phyloP scores from a whole-genome alignment of 2,113 vertebrate species.

The Copsychus sechellarum region DNA sequence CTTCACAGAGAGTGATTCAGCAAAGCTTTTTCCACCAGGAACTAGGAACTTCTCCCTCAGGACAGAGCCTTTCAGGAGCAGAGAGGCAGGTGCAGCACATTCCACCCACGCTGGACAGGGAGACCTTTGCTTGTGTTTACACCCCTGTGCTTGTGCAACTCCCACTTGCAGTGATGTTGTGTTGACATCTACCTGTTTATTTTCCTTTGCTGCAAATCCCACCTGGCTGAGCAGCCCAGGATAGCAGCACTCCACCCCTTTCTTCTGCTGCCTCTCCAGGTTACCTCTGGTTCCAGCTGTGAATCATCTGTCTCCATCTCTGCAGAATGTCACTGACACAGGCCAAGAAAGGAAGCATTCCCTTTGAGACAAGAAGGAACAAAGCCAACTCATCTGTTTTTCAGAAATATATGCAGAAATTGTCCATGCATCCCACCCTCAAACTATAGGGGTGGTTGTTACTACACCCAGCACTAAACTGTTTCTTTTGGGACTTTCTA shows the following conservation, averaged over 20 bases:
- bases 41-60: fast-evolving
- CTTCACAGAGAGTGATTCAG: not conserved
- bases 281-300: not conserved
- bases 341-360: not conserved
- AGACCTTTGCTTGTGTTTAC: not conserved
- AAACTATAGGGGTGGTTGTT: fast-evolving
- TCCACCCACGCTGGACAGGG: not conserved
- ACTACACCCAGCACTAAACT: not conserved
- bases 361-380: not conserved
- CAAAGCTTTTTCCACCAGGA: not conserved
- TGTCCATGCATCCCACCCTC: not conserved
- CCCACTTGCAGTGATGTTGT: not conserved
- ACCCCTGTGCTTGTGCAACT: not conserved
- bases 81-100: not conserved
- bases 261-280: not conserved
- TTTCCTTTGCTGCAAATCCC: not conserved
- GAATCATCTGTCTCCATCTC: not conserved
- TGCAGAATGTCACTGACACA: not conserved
- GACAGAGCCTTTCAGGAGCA: not conserved
- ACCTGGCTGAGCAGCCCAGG: not conserved
- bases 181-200: not conserved
- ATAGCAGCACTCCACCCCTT: not conserved
- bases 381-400: not conserved
- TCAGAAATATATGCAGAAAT: not conserved
- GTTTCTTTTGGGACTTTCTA: not conserved